Percentiles rank a stretch among this genome's conserved stretches.
Conservation (phyloP, 2,888 invertebrate species). For the Coenonympha glycerion region DNA sequence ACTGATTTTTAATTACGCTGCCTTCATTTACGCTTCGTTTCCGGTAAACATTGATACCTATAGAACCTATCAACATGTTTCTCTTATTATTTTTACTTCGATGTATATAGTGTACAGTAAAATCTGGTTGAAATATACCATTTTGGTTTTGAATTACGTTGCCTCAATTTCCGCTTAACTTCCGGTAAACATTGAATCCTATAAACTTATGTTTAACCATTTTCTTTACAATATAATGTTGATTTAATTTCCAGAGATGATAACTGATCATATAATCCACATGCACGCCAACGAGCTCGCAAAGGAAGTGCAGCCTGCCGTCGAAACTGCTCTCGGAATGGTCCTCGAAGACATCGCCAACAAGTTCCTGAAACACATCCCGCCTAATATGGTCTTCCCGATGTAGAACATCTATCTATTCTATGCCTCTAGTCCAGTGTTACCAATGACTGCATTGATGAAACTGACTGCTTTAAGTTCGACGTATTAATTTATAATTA, state of each 20-base stretch:
- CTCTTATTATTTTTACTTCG: too few species aligned
- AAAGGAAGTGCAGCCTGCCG: slow-evolving; percentile 75
- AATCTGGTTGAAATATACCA: too few species aligned
- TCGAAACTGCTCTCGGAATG: slow-evolving; percentile 76
- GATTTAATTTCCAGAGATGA: slow-evolving; percentile 65
- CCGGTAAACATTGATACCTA: too few species aligned
- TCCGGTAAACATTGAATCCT: too few species aligned
- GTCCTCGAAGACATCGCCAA: slow-evolving; percentile 77
- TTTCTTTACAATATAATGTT: too few species aligned
- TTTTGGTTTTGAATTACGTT: too few species aligned
- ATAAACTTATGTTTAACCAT: too few species aligned
- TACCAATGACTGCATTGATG: not conserved
- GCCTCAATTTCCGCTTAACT: too few species aligned
- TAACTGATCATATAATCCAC: slow-evolving; percentile 75
- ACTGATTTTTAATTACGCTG: too few species aligned
- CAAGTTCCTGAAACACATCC: slow-evolving; percentile 66
- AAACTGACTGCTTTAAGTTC: not conserved
- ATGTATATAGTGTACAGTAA: too few species aligned
- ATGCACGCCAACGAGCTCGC: slow-evolving; percentile 76
- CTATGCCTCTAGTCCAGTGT: not conserved
- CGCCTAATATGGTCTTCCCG: slow-evolving; percentile 66
- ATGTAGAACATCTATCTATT: slow-evolving; percentile 34
- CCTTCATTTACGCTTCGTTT: too few species aligned
- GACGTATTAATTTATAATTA: not conserved
- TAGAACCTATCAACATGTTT: too few species aligned